These are phyloP conservation scores for Sterrhoptilus dennistouni DNA, from an alignment of 2,113 vertebrate genomes.

Conservation along the genomic window DNA sequence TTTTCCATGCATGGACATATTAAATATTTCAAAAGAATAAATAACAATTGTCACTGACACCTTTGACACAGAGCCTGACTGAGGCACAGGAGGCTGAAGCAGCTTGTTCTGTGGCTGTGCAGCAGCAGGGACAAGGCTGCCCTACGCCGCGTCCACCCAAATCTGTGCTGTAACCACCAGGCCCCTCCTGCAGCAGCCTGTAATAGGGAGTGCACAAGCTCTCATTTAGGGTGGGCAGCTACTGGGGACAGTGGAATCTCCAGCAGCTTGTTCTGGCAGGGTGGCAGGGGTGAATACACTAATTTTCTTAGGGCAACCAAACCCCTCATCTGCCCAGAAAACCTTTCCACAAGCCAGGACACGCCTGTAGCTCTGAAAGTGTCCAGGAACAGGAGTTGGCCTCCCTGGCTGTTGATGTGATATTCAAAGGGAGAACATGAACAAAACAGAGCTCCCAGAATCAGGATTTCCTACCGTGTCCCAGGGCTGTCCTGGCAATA, in stretches of 20 bases:
- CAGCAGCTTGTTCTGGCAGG: neutral
- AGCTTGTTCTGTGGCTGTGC: neutral
- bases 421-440: neutral
- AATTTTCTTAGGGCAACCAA: neutral
- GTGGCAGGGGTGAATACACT: neutral
- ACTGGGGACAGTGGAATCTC: neutral
- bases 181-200: neutral
- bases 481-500: neutral
- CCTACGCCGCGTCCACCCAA: rapidly evolving
- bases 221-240: neutral
- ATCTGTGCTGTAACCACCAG: neutral
- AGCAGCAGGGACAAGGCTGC: neutral
- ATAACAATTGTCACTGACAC: neutral
- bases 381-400: neutral
- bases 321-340: neutral
- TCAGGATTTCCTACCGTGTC: neutral
- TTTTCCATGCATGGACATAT: neutral
- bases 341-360: neutral
- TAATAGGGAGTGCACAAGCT: neutral
- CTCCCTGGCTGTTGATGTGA: neutral
- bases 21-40: neutral
- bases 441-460: neutral
- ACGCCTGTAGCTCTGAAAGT: neutral
- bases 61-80: neutral
- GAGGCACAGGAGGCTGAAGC: neutral